Conservation (phyloP, 2,888 invertebrate species). For the Calameuta filiformis region DNA sequence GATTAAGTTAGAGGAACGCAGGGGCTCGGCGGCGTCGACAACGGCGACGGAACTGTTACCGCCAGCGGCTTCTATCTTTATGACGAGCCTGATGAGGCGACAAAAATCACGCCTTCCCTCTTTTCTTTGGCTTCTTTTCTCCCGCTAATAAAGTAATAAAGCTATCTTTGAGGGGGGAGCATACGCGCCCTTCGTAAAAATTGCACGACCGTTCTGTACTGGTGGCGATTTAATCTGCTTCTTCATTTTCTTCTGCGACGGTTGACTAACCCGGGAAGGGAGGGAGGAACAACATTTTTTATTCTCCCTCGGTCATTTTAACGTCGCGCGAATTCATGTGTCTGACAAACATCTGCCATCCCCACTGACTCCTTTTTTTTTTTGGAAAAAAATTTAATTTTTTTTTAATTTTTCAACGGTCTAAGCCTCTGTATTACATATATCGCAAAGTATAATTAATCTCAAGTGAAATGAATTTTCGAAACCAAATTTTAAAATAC, state of each 20-base stretch:
- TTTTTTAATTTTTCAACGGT: background rate
- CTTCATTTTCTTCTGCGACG: background rate
- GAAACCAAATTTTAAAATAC: too few species aligned
- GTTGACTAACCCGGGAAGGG: too few species aligned
- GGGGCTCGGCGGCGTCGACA: background rate
- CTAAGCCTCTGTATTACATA: too few species aligned
- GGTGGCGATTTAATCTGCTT: slow-evolving; percentile 9
- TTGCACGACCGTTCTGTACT: slow-evolving; percentile 6
- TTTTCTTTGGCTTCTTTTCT: slow-evolving; percentile 5
- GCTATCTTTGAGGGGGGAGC: background rate
- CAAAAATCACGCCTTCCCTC: slow-evolving; percentile 14
- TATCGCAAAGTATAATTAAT: too few species aligned
- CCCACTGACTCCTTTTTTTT: background rate
- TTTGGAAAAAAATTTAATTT: background rate
- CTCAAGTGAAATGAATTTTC: too few species aligned
- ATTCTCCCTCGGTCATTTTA: background rate
- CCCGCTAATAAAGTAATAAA: slow-evolving; percentile 16
- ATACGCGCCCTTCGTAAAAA: background rate
- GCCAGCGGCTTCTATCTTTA: background rate
- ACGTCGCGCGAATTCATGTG: background rate
- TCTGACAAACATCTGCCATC: background rate
- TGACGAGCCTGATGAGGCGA: slow-evolving; percentile 15
- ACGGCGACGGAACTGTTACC: background rate
- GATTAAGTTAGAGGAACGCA: slow-evolving; percentile 35
- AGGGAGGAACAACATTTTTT: background rate